These are phyloP conservation scores for Caenorhabditis imperialis DNA, from an alignment of 2,888 invertebrate genomes.

Conservation along the genomic window DNA sequence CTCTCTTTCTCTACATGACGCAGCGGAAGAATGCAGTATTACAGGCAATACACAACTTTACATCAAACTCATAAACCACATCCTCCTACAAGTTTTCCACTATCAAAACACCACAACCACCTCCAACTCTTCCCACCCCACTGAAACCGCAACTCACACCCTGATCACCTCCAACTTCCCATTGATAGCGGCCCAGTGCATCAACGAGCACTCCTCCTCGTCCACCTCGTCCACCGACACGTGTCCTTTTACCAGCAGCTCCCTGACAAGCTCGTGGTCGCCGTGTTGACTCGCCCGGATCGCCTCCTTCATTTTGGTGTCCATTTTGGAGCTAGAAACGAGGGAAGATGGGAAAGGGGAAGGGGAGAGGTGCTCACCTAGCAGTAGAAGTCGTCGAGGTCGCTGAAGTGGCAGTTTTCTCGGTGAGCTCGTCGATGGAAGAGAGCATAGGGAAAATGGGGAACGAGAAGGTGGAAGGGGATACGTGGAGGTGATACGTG, in stretches of 20 bases:
- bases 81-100: too few relatives aligned
- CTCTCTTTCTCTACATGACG: too few relatives aligned
- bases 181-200: conserved; percentile 99
- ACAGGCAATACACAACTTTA: too few relatives aligned
- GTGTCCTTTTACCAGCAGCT: conserved; percentile 18
- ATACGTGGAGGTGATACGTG: too few relatives aligned
- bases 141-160: conserved; percentile 17
- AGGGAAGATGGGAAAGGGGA: too few relatives aligned
- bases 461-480: too few relatives aligned
- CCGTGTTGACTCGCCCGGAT: conserved; percentile 34
- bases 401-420: not conserved
- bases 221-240: conserved; percentile 81
- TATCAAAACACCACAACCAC: too few relatives aligned
- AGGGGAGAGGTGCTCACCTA: too few relatives aligned
- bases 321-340: conserved; percentile 3
- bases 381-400: conserved; percentile 12
- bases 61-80: too few relatives aligned
- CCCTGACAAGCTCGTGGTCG: conserved; percentile 18
- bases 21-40: too few relatives aligned
- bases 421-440: too few relatives aligned
- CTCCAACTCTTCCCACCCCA: not conserved
- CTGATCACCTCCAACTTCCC: conserved; percentile 89
- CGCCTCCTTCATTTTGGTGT: conserved; percentile 22
- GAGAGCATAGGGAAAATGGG: too few relatives aligned
- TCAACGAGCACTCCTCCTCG: conserved; percentile 92